Conservation (phyloP, 2,888 invertebrate genomes). For the Lapara coniferarum region DNA sequence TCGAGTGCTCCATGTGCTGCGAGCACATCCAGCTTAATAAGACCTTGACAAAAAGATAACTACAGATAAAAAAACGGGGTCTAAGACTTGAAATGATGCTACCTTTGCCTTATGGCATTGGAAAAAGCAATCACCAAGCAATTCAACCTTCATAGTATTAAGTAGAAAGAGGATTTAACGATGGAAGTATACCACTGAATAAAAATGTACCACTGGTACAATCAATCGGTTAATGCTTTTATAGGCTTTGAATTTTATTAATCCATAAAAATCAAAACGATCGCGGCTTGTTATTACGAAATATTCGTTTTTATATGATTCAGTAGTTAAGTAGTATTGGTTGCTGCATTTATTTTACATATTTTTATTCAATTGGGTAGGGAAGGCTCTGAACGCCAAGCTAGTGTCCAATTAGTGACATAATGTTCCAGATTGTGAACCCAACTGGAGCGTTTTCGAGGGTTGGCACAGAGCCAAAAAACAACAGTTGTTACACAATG, state of each 20-base stretch:
- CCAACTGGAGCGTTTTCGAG: not conserved
- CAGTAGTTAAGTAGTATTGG: not conserved
- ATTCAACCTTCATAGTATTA: slow-evolving; percentile 1
- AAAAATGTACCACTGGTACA: slow-evolving; percentile 11
- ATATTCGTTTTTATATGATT: slow-evolving; percentile 23
- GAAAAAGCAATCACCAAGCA: not conserved
- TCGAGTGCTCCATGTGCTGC: too few species aligned
- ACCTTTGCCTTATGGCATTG: not conserved
- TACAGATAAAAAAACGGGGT: too few species aligned
- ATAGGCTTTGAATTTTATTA: slow-evolving; percentile 33
- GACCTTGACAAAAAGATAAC: too few species aligned
- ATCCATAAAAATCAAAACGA: slow-evolving; percentile 35
- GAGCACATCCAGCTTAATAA: too few species aligned
- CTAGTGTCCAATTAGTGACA: not conserved
- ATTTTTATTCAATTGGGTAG: not conserved
- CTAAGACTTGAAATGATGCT: too few species aligned
- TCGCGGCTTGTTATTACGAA: slow-evolving; percentile 19
- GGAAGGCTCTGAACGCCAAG: not conserved
- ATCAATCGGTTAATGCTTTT: slow-evolving; percentile 27
- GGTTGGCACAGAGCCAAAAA: not conserved
- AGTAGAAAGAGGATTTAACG: slow-evolving; percentile 18
- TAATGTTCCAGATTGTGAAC: not conserved
- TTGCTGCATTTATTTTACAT: slow-evolving; percentile 23
- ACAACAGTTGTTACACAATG: too few species aligned
- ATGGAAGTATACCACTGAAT: slow-evolving; percentile 13